A percentile compares a stretch with the other conserved stretches of the same genome.
Conservation (phyloP, 1,140 invertebrate genomes). For the Delia radicum region DNA sequence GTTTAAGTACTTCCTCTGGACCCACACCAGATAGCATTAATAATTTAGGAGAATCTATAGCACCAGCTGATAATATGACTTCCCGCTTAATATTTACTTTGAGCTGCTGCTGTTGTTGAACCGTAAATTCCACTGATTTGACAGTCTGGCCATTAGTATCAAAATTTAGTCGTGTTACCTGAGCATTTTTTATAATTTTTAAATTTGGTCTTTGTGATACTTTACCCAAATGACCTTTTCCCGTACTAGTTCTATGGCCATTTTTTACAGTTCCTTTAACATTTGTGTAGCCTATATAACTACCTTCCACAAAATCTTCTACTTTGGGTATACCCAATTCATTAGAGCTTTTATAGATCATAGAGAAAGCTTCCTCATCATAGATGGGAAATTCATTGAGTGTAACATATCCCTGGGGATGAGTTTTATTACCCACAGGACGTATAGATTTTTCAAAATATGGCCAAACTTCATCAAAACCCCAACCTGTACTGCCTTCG, state of each 20-base stretch:
- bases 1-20: conserved; percentile 65
- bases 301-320: conserved; percentile 57
- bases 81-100: not conserved
- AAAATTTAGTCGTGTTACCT: conserved; percentile 63
- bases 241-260: conserved; percentile 59
- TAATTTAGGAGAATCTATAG: conserved; percentile 73
- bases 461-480: conserved; percentile 65
- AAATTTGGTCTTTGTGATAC: conserved; percentile 60
- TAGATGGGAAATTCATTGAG: conserved; percentile 55
- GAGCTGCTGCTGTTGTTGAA: not conserved
- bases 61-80: conserved; percentile 68
- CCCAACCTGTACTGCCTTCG: conserved; percentile 62
- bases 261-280: conserved; percentile 47
- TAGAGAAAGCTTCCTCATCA: conserved; percentile 32
- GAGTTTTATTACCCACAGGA: conserved; percentile 60
- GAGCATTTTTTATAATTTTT: conserved; percentile 64
- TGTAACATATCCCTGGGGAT: conserved; percentile 60
- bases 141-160: conserved; percentile 53
- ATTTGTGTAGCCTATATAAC: conserved; percentile 56
- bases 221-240: conserved; percentile 55
- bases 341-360: conserved; percentile 43
- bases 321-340: conserved; percentile 46
- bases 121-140: not conserved
- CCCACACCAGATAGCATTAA: conserved; percentile 82
- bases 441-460: conserved; percentile 67